Base-by-base conservation (phyloP, 2,797 vertebrate genomes). In the Sternotherus odoratus region DNA sequence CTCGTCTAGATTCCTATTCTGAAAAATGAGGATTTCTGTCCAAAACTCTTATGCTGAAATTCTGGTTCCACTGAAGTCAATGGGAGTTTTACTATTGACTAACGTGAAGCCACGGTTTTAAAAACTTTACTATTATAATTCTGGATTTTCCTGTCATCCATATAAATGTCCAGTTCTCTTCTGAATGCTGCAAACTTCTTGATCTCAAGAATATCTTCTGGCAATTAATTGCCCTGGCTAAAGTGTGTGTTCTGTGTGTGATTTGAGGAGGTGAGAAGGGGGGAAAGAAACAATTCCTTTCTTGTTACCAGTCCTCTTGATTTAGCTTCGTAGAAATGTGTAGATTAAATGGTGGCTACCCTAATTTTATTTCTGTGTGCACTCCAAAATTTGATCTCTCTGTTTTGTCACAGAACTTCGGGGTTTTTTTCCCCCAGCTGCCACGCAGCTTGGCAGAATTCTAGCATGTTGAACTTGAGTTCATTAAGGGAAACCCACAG, bases 71-170 rank as follows among this genome's bases (percentile, higher is more conserved):
- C 39, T 75, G 13, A 48, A 75, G 72, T 75, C 43, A 75, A 17
- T 75, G 43, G 26, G 72, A 75, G 28, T 75, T 17, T 48, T 48
- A 28, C 26, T 75, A 9, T 75, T 30, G 28, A 75, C 24, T 75
- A 30, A 28, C 24, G 43, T 48, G 46, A 30, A 46, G 28, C 12
- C 28, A 28, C 26, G 30, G 13, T 30, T 75, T 75, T 30, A 30
- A 75, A 46, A 30, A 46, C 15, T 46, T 75, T 46, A 12, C 24
- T 48, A 3, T 48, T 48, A 26, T 91, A 95, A 77, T 82, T 90
- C 66, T 94, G 91, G 85, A 93, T 94, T 75, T 92, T 90, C 79
- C 83, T 46, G 26, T 21, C 87, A 79, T 3, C 79, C 60, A 60
- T 56, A 90, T 95, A 81, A 92, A 90, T 94, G 39, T 63, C 26